These are phyloP conservation scores for Hybognathus amarus DNA, from an alignment of 2,797 vertebrate species.

Conservation along the genomic window DNA sequence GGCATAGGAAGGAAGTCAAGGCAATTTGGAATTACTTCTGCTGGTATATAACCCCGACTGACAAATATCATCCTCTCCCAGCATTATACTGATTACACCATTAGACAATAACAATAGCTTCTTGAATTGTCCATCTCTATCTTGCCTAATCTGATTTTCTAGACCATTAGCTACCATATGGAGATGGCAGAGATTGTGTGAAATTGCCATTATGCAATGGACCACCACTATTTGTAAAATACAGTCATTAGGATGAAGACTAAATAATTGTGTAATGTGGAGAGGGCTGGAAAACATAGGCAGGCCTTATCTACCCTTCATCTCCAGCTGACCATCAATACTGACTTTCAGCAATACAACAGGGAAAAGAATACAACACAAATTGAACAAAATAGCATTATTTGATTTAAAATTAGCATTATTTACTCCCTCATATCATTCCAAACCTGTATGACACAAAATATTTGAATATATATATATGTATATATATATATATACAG, in stretches of 20 bases:
- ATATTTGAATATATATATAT: background rate
- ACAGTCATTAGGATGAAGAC: constrained; percentile 30
- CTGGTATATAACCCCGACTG: constrained; percentile 18
- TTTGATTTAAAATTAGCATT: background rate
- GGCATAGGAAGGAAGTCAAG: constrained; percentile 11
- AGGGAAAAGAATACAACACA: background rate
- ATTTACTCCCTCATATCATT: background rate
- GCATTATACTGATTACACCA: constrained; percentile 37
- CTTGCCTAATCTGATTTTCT: constrained; percentile 49
- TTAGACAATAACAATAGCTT: constrained; percentile 47
- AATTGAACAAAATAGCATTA: background rate
- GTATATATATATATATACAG: too few relatives aligned
- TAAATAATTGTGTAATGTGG: constrained; percentile 14
- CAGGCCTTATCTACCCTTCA: background rate
- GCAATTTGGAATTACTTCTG: constrained; percentile 8
- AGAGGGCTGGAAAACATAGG: constrained; percentile 7
- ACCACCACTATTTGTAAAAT: constrained; percentile 23
- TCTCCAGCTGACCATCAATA: background rate
- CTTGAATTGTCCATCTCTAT: constrained; percentile 38
- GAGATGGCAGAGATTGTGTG: constrained; percentile 46
- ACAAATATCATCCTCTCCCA: constrained; percentile 14
- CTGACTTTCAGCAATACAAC: constrained; percentile 14
- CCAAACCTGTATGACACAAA: background rate
- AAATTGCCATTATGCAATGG: constrained; percentile 34
- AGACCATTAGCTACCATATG: constrained; percentile 43